A percentile compares a stretch with the other conserved stretches of the same genome.
Conservation (phyloP, 1,140 invertebrate genomes). For the Telenomus remus region DNA sequence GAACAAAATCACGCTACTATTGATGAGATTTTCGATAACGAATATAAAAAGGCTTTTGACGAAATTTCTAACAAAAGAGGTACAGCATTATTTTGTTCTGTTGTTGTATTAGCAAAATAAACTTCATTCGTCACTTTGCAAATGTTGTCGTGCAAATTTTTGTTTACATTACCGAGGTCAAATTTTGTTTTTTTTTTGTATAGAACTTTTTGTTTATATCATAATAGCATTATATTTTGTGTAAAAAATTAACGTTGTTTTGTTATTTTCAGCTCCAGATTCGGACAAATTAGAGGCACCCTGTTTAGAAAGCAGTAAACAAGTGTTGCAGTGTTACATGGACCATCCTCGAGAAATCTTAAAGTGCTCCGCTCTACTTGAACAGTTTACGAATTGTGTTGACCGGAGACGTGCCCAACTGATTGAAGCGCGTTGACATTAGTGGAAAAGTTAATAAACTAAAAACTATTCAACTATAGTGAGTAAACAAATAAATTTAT, state of each 20-base stretch:
- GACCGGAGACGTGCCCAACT: conserved; percentile 68
- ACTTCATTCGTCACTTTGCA: too few species aligned
- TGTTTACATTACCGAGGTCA: too few species aligned
- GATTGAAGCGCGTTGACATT: conserved; percentile 55
- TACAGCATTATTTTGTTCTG: conserved; percentile 11
- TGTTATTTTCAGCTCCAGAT: conserved; percentile 18
- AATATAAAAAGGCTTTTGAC: conserved; percentile 74
- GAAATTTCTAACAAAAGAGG: conserved; percentile 41
- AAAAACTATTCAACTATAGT: too few species aligned
- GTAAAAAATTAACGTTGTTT: too few species aligned
- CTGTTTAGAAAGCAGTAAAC: conserved; percentile 72
- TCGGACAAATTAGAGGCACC: conserved; percentile 64
- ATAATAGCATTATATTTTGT: too few species aligned
- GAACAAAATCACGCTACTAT: conserved; percentile 74
- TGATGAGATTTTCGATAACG: conserved; percentile 73
- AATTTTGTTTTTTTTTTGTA: too few species aligned
- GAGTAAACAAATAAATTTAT: too few species aligned
- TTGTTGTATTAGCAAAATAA: too few species aligned
- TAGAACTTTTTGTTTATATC: too few species aligned
- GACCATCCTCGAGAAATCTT: conserved; percentile 75
- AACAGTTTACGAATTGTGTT: conserved; percentile 75
- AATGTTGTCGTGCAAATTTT: too few species aligned
- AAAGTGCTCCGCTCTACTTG: conserved; percentile 74
- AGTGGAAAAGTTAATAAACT: conserved; percentile 11
- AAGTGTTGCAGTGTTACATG: conserved; percentile 76